Base-by-base conservation (phyloP, 2,888 invertebrate genomes). In the Eupithecia pulchellata region DNA sequence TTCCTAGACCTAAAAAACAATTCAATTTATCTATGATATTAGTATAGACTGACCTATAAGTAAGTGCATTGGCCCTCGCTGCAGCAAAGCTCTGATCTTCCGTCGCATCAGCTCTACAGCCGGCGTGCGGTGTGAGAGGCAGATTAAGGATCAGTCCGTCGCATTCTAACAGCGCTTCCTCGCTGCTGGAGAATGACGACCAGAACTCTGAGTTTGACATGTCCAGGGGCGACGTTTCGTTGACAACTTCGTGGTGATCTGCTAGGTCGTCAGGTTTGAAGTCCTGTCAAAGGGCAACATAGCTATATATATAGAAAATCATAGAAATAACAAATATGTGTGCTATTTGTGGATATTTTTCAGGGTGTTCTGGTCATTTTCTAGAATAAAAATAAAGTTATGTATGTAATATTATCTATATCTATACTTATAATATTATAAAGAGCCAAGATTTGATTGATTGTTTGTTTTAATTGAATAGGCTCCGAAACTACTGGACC, bases 161-260 rank as follows among this genome's bases (percentile, higher is more conserved):
- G 78, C 97, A 97, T 79, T 96, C 96, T 17, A 97, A 85, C 5
- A 97, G 89, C 0, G 97, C 96, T 83, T 97, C 97, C 82, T 97
- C 97, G 60, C 97, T 97, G 85, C 97, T 97, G 25, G 97, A 97
- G 91, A 97, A 97, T 0, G 97, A 97, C 0, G 97, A 97, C 96
- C 96, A 97, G 89, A 96, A 97, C 86, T 97, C 97, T 0, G 97
- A 97, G 89, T 97, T 96, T 78, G 97, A 97, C 90, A 96, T 95
- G 82, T 97, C 97, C 78, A 96, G 95, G 8, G 95, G 83, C 0
- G 95, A 95, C 0, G 96, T 96, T 81, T 97, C 96, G 87, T 96
- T 96, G 14, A 96, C 89, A 2, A 91, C 92, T 1, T 95, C 95
- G 81, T 95, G 95, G 79, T 96, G 95, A 68, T 96, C 96, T 0